phyloP scores from a whole-genome alignment of 2,797 vertebrate genomes.

The Oreortyx pictus region DNA sequence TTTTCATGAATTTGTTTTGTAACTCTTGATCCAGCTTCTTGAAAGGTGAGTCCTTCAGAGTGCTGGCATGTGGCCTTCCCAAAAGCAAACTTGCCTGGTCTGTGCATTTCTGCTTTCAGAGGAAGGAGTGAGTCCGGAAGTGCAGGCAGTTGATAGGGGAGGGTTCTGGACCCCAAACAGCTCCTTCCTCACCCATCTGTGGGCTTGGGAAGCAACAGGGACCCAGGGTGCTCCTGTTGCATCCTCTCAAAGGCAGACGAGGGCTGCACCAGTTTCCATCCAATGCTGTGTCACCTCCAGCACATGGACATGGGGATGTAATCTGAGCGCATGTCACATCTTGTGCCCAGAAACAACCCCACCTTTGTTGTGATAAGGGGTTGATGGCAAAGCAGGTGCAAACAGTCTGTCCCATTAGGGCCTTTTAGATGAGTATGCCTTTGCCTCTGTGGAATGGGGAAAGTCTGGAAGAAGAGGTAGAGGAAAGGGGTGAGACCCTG shows the following conservation, averaged over 20 bases:
- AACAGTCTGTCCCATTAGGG: neutral
- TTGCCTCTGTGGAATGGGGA: neutral
- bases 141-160: neutral
- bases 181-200: accelerated
- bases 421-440: neutral
- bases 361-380: too few species aligned
- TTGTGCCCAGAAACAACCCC: neutral
- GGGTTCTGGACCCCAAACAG: neutral
- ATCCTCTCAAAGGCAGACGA: accelerated
- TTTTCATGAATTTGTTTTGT: neutral
- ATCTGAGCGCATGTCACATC: neutral
- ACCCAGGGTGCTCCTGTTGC: neutral
- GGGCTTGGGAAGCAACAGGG: neutral
- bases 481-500: accelerated
- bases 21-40: neutral
- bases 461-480: neutral
- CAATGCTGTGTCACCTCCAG: accelerated
- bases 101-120: neutral
- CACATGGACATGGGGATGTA: neutral
- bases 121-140: neutral
- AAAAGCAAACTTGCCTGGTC: neutral
- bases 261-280: accelerated
- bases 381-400: neutral
- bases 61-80: neutral
- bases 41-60: accelerated